phyloP scores from a whole-genome alignment of 1,140 invertebrate species.

The Brachionus asplanchnoidis region DNA sequence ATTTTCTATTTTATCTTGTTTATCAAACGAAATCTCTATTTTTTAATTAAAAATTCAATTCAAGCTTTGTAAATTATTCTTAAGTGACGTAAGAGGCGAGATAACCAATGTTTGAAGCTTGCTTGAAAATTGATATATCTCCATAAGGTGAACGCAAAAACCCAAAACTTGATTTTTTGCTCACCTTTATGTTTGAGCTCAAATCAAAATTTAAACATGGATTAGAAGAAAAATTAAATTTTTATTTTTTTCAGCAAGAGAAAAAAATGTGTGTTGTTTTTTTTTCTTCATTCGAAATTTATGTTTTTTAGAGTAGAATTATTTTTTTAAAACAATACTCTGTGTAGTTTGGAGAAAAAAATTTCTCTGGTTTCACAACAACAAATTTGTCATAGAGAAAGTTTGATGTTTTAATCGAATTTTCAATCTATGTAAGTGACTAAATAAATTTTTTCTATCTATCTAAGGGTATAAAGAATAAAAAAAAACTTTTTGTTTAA shows the following conservation, averaged over 20 bases:
- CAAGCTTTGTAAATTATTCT: background rate
- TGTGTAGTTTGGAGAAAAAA: too few species aligned
- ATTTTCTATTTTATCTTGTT: background rate
- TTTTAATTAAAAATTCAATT: constrained; percentile 28
- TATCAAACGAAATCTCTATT: background rate
- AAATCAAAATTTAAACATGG: constrained; percentile 19
- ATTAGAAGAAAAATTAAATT: background rate
- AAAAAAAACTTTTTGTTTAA: too few species aligned
- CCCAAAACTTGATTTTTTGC: background rate
- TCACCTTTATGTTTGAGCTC: background rate
- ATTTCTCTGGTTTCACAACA: too few species aligned
- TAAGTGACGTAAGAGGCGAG: background rate
- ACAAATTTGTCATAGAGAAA: too few species aligned
- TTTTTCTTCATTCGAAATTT: background rate
- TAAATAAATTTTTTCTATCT: too few species aligned
- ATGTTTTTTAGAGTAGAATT: background rate
- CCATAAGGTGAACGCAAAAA: background rate
- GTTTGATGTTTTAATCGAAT: too few species aligned
- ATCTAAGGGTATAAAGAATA: too few species aligned
- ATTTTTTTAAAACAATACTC: too few species aligned
- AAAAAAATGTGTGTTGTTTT: background rate
- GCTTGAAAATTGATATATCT: constrained; percentile 27
- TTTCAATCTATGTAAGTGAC: too few species aligned
- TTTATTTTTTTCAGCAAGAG: background rate
- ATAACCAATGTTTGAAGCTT: background rate